Base-by-base conservation (phyloP, 2,113 vertebrate species). In the Nematolebias whitei region DNA sequence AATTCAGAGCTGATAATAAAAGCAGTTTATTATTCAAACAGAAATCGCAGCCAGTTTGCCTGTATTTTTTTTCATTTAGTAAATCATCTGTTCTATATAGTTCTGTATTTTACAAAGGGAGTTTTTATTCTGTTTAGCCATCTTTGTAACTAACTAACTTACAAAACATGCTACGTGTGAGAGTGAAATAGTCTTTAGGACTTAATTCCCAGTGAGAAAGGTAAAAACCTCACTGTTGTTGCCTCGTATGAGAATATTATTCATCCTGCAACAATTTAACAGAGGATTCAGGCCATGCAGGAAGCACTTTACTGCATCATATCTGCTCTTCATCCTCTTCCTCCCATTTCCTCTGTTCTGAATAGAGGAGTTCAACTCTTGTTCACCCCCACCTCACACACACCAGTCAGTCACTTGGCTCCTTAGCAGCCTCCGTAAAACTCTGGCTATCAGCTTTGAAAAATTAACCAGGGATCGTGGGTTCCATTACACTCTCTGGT, bases 401-500 rank as follows among this genome's bases (percentile, higher is more conserved):
- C 43, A 62, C 19, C 41, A 77, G 64, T 68, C 71, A 61, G 76
- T 84, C 71, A 80, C 80, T 86, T 84, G 78, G 83, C 76, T 82
- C 73, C 78, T 82, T 68, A 43, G 52, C 68, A 73, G 74, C 70
- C 68, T 72, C 77, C 10, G 53, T 79, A 60, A 89, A 79, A 90
- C 90, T 92, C 89, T 76, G 69, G 89, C 90, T 95, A 93, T 95
- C 91, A 88, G 87, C 93, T 93, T 86, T 93, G 80, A 93, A 70
- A 84, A 88, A 92, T 93, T 87, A 94, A 92, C 92, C 80, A 90
- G 92, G 92, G 92, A 95, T 91, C 85, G 45, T 68, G 90, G 91
- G 92, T 93, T 95, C 90, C 89, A 87, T 96, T 95, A 92, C 94
- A 95, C 35, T 57, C 85, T 78, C 90, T 78, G 80, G 77, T 84